These are phyloP conservation scores for Channa maculata DNA, from an alignment of 2,113 vertebrate species.

Conservation along the genomic window DNA sequence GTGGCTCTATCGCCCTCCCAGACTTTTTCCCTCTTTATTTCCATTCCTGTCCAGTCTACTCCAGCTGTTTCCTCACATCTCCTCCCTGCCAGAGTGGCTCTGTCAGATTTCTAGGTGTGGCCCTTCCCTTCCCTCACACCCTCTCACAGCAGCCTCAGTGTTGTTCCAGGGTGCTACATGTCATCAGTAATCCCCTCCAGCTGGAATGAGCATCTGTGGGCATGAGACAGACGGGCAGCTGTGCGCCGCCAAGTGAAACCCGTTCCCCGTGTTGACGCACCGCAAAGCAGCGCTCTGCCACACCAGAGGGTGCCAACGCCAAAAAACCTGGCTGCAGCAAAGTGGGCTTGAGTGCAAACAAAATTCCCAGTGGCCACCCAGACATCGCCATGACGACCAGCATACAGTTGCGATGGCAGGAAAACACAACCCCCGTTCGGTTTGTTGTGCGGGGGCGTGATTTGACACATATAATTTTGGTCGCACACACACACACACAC, in stretches of 20 bases:
- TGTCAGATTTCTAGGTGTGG: conserved; percentile 81
- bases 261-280: conserved; percentile 27
- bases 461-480: conserved; percentile 34
- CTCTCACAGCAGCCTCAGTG: conserved; percentile 65
- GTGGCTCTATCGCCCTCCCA: background rate
- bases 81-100: conserved; percentile 41
- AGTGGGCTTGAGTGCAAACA: conserved; percentile 49
- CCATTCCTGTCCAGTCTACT: conserved; percentile 16
- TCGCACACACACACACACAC: conserved; percentile 27
- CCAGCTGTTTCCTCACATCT: conserved; percentile 63
- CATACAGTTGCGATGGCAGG: conserved; percentile 50
- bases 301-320: conserved; percentile 24
- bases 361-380: conserved; percentile 59
- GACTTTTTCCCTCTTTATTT: conserved; percentile 27
- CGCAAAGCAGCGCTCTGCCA: conserved; percentile 41
- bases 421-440: conserved; percentile 46
- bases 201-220: conserved; percentile 66
- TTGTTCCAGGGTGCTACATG: conserved; percentile 69
- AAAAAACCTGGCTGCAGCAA: conserved; percentile 28
- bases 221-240: conserved; percentile 39
- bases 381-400: conserved; percentile 66
- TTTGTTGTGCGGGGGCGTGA: conserved; percentile 28
- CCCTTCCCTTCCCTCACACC: conserved; percentile 57
- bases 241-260: conserved; percentile 24
- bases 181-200: conserved; percentile 75